Evolutionary conservation across 2,888 invertebrate species (phyloP), one percentile per base, ranked within the genome.

Genomic region (Parnassius mnemosyne): DNA sequence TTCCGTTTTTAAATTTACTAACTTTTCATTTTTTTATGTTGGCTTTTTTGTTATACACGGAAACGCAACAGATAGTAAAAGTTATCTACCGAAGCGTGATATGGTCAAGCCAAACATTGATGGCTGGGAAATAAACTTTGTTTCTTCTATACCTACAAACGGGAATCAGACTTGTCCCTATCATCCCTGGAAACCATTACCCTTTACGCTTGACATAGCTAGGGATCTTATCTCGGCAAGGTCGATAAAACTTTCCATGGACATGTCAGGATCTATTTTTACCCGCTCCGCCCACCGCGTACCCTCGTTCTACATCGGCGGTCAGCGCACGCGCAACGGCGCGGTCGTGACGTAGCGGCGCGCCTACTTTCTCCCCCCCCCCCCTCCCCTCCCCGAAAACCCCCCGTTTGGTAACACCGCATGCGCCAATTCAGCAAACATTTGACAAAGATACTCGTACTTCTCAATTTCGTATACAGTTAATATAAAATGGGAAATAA

Each of bases 301-400:
- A 49, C 49, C 49, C 49, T 49, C 49, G 49, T n/a, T 16, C 49
- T 7, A 49, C 49, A 49, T 49, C 49, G 25, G 11, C 7, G 50
- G 46, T 42, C 47, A 51, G 61, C 64, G 63, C 64, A 62, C 58
- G 65, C 65, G 73, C 69, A 66, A 71, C 64, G 70, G 66, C 53
- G 68, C 46, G 67, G 62, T 63, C 64, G 60, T 75, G 74, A 75
- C 76, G 78, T 65, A 34, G 65, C 66, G 76, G 12, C 76, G 73
- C 68, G 77, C 76, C 77, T 71, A 65, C 73, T 11, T 53, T 41
- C 41, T 34, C 46, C 47, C 59, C 46, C 16, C 42, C 16, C 10
- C 57, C 25, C 58, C 46, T 44, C 59, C 46, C 16, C 42, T 34
- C 10, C 57, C 25, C 58, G 25, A 51, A 9, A 12, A 13, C 50